Conservation (phyloP, 1,140 invertebrate species). For the Potamilus streckersoni region DNA sequence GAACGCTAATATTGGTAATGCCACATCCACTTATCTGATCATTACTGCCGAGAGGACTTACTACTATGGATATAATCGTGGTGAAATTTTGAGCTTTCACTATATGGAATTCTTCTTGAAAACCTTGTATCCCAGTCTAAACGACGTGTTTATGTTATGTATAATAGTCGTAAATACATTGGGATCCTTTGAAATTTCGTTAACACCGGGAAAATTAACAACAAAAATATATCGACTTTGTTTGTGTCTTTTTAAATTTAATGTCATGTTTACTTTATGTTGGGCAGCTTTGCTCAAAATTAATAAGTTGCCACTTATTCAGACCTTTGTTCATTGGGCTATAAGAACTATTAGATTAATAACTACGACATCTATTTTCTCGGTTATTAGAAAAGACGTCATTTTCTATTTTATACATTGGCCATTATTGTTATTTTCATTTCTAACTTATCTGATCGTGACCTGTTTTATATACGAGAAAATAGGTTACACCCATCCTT, state of each 20-base stretch:
- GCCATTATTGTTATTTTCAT: conserved; percentile 21
- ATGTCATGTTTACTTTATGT: conserved; percentile 66
- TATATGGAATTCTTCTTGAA: conserved; percentile 69
- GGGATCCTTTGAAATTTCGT: conserved; percentile 67
- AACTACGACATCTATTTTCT: conserved; percentile 50
- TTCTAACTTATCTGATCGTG: no score
- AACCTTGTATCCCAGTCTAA: conserved; percentile 70
- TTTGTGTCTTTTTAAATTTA: conserved; percentile 68
- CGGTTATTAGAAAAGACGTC: conserved; percentile 57
- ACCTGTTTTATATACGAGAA: no score
- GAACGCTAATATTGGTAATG: conserved; percentile 17
- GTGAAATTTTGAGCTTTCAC: conserved; percentile 68
- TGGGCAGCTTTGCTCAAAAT: conserved; percentile 68
- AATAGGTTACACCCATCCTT: no score
- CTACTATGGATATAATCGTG: conserved; percentile 65
- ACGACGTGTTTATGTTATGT: conserved; percentile 71
- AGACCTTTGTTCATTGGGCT: conserved; percentile 45
- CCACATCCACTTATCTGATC: conserved; percentile 64
- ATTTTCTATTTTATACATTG: conserved; percentile 42
- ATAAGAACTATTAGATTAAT: conserved; percentile 56
- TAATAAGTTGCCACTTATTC: conserved; percentile 64
- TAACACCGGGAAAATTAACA: conserved; percentile 59
- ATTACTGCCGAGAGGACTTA: conserved; percentile 67
- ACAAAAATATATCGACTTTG: conserved; percentile 61
- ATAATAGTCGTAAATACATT: conserved; percentile 68